phyloP scores from a whole-genome alignment of 2,888 invertebrate species.

The Mythimna loreyi region DNA sequence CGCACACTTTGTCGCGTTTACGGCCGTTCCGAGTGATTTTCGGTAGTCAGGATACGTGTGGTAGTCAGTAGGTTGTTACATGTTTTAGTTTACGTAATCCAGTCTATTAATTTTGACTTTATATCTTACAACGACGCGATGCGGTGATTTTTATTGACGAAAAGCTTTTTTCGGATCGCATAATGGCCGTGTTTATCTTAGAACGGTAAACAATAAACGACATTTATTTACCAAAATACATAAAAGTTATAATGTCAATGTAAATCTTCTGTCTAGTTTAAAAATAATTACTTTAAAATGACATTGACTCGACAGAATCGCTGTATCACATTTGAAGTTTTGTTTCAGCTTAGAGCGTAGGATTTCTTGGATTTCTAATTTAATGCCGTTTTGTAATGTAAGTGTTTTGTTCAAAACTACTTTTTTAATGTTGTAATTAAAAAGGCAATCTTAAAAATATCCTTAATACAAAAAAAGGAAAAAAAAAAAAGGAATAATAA shows the following conservation, averaged over 20 bases:
- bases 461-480: too few species aligned
- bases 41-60: slow-evolving; percentile 74
- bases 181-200: slow-evolving; percentile 62
- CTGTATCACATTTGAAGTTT: background rate
- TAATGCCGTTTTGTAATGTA: background rate
- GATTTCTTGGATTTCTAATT: background rate
- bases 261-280: slow-evolving; percentile 44
- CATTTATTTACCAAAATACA: slow-evolving; percentile 44
- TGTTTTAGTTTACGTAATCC: slow-evolving; percentile 84
- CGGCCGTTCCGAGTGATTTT: slow-evolving; percentile 78
- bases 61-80: slow-evolving; percentile 70
- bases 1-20: slow-evolving; percentile 84
- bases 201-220: slow-evolving; percentile 38
- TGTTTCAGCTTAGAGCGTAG: too few species aligned
- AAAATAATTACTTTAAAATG: slow-evolving; percentile 32
- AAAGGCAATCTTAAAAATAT: too few species aligned
- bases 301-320: slow-evolving; percentile 15
- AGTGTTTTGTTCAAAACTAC: background rate
- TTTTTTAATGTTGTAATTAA: background rate
- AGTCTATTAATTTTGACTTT: slow-evolving; percentile 77
- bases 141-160: slow-evolving; percentile 67
- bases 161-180: slow-evolving; percentile 62
- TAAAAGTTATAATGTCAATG: slow-evolving; percentile 35
- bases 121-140: slow-evolving; percentile 64
- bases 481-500: too few species aligned